Evolutionary conservation across 2,888 invertebrate genomes (phyloP), one percentile per base, ranked within the genome.

Genomic region (Sylvicola cinctus): DNA sequence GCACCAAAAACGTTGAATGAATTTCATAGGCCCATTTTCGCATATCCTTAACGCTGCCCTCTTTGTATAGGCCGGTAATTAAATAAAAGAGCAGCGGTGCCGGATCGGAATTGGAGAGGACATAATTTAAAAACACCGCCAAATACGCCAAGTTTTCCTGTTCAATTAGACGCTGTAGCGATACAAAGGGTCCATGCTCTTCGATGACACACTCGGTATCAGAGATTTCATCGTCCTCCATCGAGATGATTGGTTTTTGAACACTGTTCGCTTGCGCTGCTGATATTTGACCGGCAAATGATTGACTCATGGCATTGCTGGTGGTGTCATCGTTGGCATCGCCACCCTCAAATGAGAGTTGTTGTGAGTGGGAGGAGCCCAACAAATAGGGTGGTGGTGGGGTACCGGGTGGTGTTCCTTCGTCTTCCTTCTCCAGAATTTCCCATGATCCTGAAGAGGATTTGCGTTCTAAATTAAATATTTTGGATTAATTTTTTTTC

Each of bases 1-100:
- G 90, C 49, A 87, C 81, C 38, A 90, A 63, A 65, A 95, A 95
- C 49, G 87, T 85, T 43, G 93, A 93, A 61, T 91, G 90, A 50
- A 96, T 90, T 67, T 98, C 96, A 62, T 95, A 96, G 3, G 95
- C 95, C 95, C 96, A 98, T 54, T 91, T 85, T 36, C 87, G 73
- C 71, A 95, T 80, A 50, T 96, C 91, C 60, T 84, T 80, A 35
- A 73, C 65, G 44, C 74, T 75, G 33, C 84, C 85, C 46, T 76
- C 69, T 49, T 84, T 83, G 62, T 84, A 95, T 35, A 80, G 66
- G 53, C 90, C 87, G 40, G 93, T 87, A 50, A 96, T 73, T 44
- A 95, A 68, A 57, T 93, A 87, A 61, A 98, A 59, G 8, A 59
- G 42, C 20, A 58, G 41, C 17, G 58, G 55, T 23, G 76, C 70